Percentiles rank a stretch among this genome's conserved stretches.
Evolutionary conservation across 2,888 invertebrate species (phyloP).

Genomic region (Brassicogethes aeneus): DNA sequence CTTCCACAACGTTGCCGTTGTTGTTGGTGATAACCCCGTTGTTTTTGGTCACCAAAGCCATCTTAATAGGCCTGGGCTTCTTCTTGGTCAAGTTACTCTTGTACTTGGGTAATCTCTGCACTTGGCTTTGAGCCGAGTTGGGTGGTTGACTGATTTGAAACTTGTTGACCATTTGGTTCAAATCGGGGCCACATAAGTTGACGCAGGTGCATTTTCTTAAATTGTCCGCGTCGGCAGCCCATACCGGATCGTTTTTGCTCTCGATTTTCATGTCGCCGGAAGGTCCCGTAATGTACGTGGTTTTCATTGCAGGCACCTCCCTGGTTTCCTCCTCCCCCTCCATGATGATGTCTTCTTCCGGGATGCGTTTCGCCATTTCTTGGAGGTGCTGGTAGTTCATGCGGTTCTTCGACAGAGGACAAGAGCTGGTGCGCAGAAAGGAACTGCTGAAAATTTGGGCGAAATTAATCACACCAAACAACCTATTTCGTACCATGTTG

Average conservation of each 20-base stretch:
- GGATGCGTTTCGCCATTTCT: constrained; percentile 36
- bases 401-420: constrained; percentile 30
- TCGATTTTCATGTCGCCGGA: constrained; percentile 29
- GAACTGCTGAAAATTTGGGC: neutral
- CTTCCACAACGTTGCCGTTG: neutral
- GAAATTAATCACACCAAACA: constrained; percentile 1
- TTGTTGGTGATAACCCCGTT: neutral
- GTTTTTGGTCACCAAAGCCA: neutral
- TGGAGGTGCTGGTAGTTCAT: constrained; percentile 37
- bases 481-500: neutral
- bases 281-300: constrained; percentile 26
- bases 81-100: constrained; percentile 1
- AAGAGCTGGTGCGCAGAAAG: constrained; percentile 15
- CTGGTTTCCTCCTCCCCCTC: constrained; percentile 17
- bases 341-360: constrained; percentile 31
- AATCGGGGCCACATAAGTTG: constrained; percentile 25
- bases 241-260: constrained; percentile 19
- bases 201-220: constrained; percentile 33
- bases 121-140: constrained; percentile 3
- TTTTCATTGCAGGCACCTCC: constrained; percentile 20
- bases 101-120: neutral
- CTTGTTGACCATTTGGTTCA: constrained; percentile 32
- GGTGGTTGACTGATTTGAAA: constrained; percentile 12
- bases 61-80: neutral
- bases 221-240: constrained; percentile 21